A percentile compares a stretch with the other conserved stretches of the same genome.
These are phyloP conservation scores for Cepaea hortensis DNA, from an alignment of 2,888 invertebrate species.

Conservation along the genomic window DNA sequence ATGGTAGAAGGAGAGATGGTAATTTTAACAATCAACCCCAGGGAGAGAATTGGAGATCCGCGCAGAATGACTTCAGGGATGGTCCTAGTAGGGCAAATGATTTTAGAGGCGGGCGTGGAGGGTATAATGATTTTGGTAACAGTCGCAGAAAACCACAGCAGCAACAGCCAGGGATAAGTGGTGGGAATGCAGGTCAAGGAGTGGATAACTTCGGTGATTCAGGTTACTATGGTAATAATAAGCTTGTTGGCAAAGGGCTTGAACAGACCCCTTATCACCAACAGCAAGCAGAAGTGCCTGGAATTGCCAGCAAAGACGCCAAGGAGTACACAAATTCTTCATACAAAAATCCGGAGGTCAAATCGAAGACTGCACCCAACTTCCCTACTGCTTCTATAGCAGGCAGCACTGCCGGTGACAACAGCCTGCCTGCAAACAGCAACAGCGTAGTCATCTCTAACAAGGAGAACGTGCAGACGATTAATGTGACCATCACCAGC, in stretches of 20 bases:
- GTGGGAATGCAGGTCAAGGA: constrained; percentile 13
- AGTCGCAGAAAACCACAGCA: constrained; percentile 23
- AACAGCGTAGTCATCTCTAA: constrained; percentile 53
- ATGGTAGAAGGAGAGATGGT: not conserved
- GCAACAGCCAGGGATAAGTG: not conserved
- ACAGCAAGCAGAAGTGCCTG: constrained; percentile 32
- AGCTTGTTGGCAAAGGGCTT: constrained; percentile 12
- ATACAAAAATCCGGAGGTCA: constrained; percentile 28
- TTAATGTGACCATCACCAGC: constrained; percentile 57
- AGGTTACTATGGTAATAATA: constrained; percentile 19
- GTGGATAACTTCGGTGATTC: constrained; percentile 30
- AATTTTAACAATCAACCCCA: constrained; percentile 2
- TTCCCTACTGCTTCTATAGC: not conserved
- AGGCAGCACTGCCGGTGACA: not conserved
- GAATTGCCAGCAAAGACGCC: constrained; percentile 21
- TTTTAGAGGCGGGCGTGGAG: not conserved
- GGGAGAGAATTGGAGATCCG: constrained; percentile 42
- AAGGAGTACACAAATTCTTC: constrained; percentile 42
- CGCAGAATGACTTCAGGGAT: constrained; percentile 24
- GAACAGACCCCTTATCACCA: constrained; percentile 30
- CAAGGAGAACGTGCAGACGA: constrained; percentile 56
- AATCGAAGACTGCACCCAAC: not conserved
- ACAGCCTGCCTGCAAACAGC: not conserved
- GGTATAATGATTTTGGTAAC: constrained; percentile 5
- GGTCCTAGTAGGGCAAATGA: not conserved